Conservation (phyloP, 2,113 vertebrate species). For the Oncorhynchus clarkii region DNA sequence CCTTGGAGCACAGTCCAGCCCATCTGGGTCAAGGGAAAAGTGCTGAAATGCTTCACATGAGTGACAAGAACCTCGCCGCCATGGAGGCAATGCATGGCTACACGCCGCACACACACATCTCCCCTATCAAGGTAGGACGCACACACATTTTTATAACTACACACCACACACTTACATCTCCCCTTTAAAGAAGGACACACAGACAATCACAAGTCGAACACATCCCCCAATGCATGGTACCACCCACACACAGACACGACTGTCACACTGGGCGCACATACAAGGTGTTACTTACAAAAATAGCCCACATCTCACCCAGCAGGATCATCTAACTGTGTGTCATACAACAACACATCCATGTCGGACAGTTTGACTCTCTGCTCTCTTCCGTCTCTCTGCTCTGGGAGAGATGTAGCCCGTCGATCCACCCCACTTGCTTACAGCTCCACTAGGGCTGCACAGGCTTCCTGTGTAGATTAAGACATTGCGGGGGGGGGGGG, state of each 20-base stretch:
- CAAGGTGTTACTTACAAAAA: not conserved
- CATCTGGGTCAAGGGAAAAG: slow-evolving; percentile 86
- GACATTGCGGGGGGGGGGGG: no score
- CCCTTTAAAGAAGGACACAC: not conserved
- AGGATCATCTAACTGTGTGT: not conserved
- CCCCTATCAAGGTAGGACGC: slow-evolving; percentile 85
- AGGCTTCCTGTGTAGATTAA: no score
- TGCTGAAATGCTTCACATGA: slow-evolving; percentile 93
- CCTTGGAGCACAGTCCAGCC: slow-evolving; percentile 90
- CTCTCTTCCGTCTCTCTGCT: not conserved
- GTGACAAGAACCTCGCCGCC: slow-evolving; percentile 92
- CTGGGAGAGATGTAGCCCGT: not conserved
- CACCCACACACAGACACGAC: not conserved
- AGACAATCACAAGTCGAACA: not conserved
- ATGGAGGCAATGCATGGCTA: slow-evolving; percentile 95
- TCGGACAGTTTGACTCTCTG: not conserved
- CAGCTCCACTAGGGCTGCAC: no score
- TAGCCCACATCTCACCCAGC: not conserved
- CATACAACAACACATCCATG: not conserved
- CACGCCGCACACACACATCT: slow-evolving; percentile 94
- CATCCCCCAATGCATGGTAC: not conserved
- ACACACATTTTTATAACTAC: not conserved
- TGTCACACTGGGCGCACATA: not conserved
- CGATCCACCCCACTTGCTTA: no score
- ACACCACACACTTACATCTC: not conserved